These are phyloP conservation scores for Apostichopus leukothele DNA, from an alignment of 53 echinoderm and acorn worm genomes.

Conservation along the genomic window DNA sequence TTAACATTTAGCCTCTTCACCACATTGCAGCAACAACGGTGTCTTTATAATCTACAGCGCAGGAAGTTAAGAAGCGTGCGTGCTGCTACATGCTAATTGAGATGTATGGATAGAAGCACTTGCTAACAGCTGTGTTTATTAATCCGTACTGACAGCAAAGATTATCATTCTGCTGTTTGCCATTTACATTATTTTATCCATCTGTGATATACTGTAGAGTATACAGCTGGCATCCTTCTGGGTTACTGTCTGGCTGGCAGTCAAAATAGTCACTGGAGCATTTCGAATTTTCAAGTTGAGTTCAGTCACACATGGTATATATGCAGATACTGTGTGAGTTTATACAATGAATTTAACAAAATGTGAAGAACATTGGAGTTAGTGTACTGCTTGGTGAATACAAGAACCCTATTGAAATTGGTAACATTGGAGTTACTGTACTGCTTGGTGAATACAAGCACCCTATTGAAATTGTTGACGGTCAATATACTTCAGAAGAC, in stretches of 20 bases:
- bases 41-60: neutral
- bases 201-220: neutral
- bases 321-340: too few relatives aligned
- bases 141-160: neutral
- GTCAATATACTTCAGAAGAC: too few relatives aligned
- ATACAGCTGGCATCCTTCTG: constrained; percentile 14
- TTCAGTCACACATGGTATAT: too few relatives aligned
- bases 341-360: too few relatives aligned
- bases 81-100: constrained; percentile 16
- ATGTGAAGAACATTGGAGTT: too few relatives aligned
- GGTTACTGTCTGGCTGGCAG: constrained; percentile 23
- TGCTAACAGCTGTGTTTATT: constrained; percentile 42
- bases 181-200: neutral
- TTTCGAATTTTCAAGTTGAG: too few relatives aligned
- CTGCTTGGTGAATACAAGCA: too few relatives aligned
- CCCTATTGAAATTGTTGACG: too few relatives aligned
- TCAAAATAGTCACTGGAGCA: neutral
- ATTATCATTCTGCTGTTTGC: neutral
- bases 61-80: constrained; percentile 4
- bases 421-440: too few relatives aligned
- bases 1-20: neutral
- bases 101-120: neutral
- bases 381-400: too few relatives aligned
- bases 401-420: too few relatives aligned
- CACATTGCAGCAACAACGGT: neutral